Evolutionary conservation across 2,888 invertebrate genomes (phyloP), one percentile per base, ranked within the genome.

Genomic region (Acheta domesticus): DNA sequence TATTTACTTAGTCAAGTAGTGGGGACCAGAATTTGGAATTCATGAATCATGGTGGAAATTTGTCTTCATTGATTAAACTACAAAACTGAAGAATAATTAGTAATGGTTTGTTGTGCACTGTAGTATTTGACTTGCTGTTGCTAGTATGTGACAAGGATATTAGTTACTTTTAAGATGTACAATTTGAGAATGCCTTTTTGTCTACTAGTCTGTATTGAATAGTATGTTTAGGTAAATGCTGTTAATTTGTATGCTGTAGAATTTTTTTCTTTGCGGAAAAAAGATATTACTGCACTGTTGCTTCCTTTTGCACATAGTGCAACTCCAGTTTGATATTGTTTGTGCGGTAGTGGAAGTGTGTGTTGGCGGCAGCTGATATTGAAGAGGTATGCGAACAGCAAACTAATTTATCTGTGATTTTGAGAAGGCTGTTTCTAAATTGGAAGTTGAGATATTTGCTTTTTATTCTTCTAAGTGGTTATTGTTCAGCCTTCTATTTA

Each of bases 391-490:
- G 62, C 62, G n/a, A n/a, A n/a, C 62, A 62, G n/a, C 62, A 62
- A 62, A 62, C 62, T 62, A n/a, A 62, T 62, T 62, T 62, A 62
- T 62, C 62, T 62, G 62, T 62, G 62, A 62, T 62, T 62, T 62
- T 36, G 36, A 8, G 36, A 62, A 62, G 62, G 62, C 62, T 62
- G 36, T 62, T 62, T 62, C 62, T 62, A n/a, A 62, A 62, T 62
- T 62, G 36, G 36, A 36, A 36, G 36, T 62, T 11, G 62, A 19
- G 16, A 62, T 19, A 8, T 62, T n/a, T 62, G 14, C n/a, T 62
- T 62, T 14, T 19, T 62, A 19, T 19, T 19, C 14, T 62, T 62
- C n/a, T 11, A n/a, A 14, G n/a, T 62, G 62, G 14, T 19, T 62
- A 62, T 16, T 62, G n/a, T 62, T 19, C 14, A 14, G 14, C n/a